phyloP scores from a whole-genome alignment of 1,140 invertebrate genomes.

The Leptopilina clavipes region DNA sequence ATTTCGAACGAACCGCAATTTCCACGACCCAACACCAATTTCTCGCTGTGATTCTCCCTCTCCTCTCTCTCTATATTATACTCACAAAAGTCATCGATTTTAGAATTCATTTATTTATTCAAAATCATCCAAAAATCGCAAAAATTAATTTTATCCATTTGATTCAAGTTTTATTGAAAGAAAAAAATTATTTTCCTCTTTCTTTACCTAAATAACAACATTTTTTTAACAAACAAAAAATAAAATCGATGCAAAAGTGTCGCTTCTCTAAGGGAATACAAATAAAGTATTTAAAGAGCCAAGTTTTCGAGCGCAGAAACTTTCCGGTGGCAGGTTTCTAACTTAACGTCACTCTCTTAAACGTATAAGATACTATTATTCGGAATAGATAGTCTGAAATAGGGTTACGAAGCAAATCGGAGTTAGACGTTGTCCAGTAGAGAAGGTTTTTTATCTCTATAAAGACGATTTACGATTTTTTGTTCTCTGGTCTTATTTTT shows the following conservation, averaged over 20 bases:
- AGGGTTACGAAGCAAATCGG: slow-evolving; percentile 49
- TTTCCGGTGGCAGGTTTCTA: slow-evolving; percentile 30
- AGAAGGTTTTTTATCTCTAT: slow-evolving; percentile 61
- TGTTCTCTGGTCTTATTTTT: neutral
- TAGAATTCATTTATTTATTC: too few relatives aligned
- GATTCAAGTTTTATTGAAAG: neutral
- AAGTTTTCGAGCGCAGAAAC: neutral
- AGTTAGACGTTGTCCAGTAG: slow-evolving; percentile 58
- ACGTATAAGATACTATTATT: slow-evolving; percentile 39
- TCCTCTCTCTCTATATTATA: too few relatives aligned
- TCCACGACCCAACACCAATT: slow-evolving; percentile 23
- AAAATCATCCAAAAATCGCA: slow-evolving; percentile 1
- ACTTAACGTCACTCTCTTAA: slow-evolving; percentile 22
- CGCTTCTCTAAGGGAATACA: neutral
- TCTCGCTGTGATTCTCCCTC: neutral
- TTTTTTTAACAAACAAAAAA: neutral
- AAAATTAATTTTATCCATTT: neutral
- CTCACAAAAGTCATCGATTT: slow-evolving; percentile 8
- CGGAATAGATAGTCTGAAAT: slow-evolving; percentile 55
- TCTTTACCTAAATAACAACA: too few relatives aligned
- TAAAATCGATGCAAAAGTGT: neutral
- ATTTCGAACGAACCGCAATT: slow-evolving; percentile 30
- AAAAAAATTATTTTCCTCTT: too few relatives aligned
- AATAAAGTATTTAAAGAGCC: neutral
- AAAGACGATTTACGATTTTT: neutral